phyloP scores from a whole-genome alignment of 2,113 vertebrate genomes.

The Charadrius vociferus region DNA sequence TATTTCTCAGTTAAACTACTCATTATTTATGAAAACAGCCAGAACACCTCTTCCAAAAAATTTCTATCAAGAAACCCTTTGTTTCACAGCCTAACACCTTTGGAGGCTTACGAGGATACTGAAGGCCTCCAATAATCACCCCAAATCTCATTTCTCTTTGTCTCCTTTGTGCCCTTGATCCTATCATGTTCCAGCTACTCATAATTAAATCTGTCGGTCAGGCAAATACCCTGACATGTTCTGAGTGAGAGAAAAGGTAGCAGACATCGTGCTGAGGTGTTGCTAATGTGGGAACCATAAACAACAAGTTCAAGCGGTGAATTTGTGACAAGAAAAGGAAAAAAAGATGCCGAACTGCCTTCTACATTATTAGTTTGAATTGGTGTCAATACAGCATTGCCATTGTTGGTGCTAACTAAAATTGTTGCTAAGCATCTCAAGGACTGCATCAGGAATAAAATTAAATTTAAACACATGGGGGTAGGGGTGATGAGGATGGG shows the following conservation, averaged over 20 bases:
- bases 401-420: neutral
- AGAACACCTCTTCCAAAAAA: neutral
- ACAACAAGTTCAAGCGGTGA: neutral
- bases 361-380: neutral
- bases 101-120: neutral
- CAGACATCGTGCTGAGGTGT: neutral
- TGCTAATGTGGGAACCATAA: neutral
- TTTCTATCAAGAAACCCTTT: neutral
- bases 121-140: neutral
- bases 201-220: slow-evolving; percentile 53
- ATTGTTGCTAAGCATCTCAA: neutral
- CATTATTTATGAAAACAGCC: neutral
- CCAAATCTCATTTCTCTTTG: slow-evolving; percentile 1
- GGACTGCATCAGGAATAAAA: neutral
- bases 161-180: neutral
- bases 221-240: neutral
- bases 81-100: neutral
- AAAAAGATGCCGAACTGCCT: neutral
- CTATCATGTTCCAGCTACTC: neutral
- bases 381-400: neutral
- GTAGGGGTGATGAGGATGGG: neutral
- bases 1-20: neutral
- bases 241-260: neutral
- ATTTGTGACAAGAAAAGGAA: neutral
- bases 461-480: neutral